Conservation (phyloP, 2,113 vertebrate species). For the Bubo blakistoni region DNA sequence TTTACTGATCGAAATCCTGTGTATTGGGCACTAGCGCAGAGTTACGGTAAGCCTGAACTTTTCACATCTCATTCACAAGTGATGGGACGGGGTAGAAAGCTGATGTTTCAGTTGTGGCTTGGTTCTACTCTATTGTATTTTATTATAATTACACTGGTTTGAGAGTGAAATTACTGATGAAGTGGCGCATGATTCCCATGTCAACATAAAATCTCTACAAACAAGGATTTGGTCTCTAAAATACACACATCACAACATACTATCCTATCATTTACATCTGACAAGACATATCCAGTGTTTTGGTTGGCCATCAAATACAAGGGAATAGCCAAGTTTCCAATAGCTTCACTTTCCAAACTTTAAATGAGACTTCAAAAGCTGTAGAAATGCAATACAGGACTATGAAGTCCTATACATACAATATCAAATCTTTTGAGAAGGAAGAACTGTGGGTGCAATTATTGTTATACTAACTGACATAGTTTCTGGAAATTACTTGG, state of each 20-base stretch:
- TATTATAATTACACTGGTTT: slow-evolving; percentile 60
- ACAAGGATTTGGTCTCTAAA: slow-evolving; percentile 63
- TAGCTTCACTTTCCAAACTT: slow-evolving; percentile 47
- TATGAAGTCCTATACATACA: slow-evolving; percentile 15
- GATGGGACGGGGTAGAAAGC: slow-evolving; percentile 12
- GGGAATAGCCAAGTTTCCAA: slow-evolving; percentile 44
- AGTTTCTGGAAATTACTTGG: slow-evolving; percentile 36
- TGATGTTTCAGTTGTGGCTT: slow-evolving; percentile 66
- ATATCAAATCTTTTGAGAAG: slow-evolving; percentile 9
- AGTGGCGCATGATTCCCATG: slow-evolving; percentile 63
- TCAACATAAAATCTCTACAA: slow-evolving; percentile 66
- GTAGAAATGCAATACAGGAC: slow-evolving; percentile 23
- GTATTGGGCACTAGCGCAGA: not conserved
- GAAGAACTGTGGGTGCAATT: slow-evolving; percentile 4
- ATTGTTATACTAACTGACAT: slow-evolving; percentile 22
- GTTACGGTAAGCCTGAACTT: slow-evolving; percentile 60
- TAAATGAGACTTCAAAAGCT: slow-evolving; percentile 42
- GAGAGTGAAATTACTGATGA: slow-evolving; percentile 67
- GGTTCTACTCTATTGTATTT: slow-evolving; percentile 60
- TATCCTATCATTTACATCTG: slow-evolving; percentile 58
- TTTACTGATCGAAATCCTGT: slow-evolving; percentile 1
- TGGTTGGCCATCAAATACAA: slow-evolving; percentile 35
- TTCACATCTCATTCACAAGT: slow-evolving; percentile 58
- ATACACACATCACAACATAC: slow-evolving; percentile 39
- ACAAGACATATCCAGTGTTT: slow-evolving; percentile 63